Percentiles rank a stretch among this genome's conserved stretches.
phyloP scores from a whole-genome alignment of 2,888 invertebrate species.

The Caenorhabditis parvicauda region DNA sequence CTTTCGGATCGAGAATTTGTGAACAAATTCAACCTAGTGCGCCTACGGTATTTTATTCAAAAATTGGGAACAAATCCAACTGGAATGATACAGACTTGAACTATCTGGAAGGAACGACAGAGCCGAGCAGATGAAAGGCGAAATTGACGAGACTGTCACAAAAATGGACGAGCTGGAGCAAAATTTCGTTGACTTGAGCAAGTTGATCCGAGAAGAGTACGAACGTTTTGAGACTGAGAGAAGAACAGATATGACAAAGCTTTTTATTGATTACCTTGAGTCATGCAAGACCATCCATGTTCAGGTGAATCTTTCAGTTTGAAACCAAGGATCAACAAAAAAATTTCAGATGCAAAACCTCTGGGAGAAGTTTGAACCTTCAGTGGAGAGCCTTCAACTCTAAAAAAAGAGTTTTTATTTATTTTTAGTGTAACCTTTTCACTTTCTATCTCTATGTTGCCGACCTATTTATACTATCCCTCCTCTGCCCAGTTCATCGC shows the following conservation, averaged over 20 bases:
- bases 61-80: background rate
- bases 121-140: constrained; percentile 80
- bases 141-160: constrained; percentile 64
- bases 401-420: constrained; percentile 9
- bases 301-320: constrained; percentile 70
- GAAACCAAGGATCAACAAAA: background rate
- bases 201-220: constrained; percentile 70
- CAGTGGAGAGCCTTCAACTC: constrained; percentile 79
- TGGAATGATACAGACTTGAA: constrained; percentile 73
- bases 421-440: too few species aligned
- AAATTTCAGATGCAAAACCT: constrained; percentile 78
- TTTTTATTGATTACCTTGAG: constrained; percentile 86
- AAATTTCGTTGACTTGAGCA: constrained; percentile 76
- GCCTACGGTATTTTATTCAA: background rate
- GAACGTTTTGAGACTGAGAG: constrained; percentile 91
- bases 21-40: too few species aligned
- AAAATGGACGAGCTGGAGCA: constrained; percentile 77
- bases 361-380: constrained; percentile 94
- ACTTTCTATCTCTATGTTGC: too few species aligned
- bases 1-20: too few species aligned
- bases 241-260: constrained; percentile 87
- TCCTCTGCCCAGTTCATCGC: too few species aligned
- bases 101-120: constrained; percentile 85
- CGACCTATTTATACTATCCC: too few species aligned
- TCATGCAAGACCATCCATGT: constrained; percentile 90